Percentiles rank a stretch among this genome's conserved stretches.
phyloP scores from a whole-genome alignment of 1,140 invertebrate genomes.

The Zaprionus vittiger region DNA sequence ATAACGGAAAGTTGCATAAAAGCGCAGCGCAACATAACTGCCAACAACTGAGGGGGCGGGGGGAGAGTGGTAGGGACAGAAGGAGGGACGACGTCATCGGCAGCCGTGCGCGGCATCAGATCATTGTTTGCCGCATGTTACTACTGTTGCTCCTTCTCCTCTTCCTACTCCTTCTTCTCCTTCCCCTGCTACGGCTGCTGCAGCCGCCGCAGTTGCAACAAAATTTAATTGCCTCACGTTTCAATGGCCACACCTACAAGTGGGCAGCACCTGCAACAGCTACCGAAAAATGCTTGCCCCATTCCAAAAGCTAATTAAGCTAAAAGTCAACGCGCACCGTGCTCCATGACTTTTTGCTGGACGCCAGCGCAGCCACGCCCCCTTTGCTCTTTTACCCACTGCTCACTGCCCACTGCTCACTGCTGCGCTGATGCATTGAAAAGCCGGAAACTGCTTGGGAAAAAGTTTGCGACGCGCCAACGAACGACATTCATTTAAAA shows the following conservation, averaged over 20 bases:
- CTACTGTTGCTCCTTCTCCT: neutral
- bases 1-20: conserved; percentile 63
- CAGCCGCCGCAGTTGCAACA: conserved; percentile 37
- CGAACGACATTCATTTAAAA: conserved; percentile 81
- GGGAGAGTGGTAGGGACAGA: neutral
- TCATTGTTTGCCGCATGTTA: conserved; percentile 65
- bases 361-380: conserved; percentile 28
- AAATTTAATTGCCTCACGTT: conserved; percentile 71
- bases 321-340: conserved; percentile 70
- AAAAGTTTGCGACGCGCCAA: conserved; percentile 77
- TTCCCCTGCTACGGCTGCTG: neutral
- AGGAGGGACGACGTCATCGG: conserved; percentile 26
- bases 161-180: no score
- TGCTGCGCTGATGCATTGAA: conserved; percentile 31
- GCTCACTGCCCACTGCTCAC: neutral
- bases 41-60: conserved; percentile 40
- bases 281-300: conserved; percentile 30
- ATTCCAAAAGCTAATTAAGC: conserved; percentile 77
- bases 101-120: conserved; percentile 14
- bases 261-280: conserved; percentile 23
- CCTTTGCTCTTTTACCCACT: neutral
- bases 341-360: conserved; percentile 30
- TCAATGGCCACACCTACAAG: conserved; percentile 8
- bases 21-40: conserved; percentile 64
- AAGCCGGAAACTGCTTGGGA: conserved; percentile 58